Percentiles rank a stretch among this genome's conserved stretches.
These are phyloP conservation scores for Brachyopa scutellaris DNA, from an alignment of 2,888 invertebrate species.

Conservation along the genomic window DNA sequence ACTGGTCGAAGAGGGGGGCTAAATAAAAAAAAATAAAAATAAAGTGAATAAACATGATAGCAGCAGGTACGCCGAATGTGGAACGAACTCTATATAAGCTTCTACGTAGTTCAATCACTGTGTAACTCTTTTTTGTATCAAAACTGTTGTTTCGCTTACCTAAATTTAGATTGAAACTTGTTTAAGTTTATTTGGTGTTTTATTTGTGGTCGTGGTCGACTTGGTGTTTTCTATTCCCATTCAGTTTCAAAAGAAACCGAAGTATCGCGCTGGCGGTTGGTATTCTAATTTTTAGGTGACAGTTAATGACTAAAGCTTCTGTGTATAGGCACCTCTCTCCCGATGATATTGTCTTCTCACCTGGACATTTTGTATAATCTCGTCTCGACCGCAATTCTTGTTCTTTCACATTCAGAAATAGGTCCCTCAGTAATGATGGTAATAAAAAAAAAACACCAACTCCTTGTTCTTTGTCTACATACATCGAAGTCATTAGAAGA, in stretches of 20 bases:
- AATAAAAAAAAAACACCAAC: slow-evolving; percentile 41
- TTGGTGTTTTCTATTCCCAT: neutral
- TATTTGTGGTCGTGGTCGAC: too few species aligned
- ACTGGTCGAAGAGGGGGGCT: neutral
- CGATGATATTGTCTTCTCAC: slow-evolving; percentile 12
- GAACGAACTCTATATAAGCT: neutral
- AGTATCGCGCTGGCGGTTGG: neutral
- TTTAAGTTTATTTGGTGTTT: slow-evolving; percentile 28
- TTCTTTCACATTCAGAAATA: slow-evolving; percentile 18
- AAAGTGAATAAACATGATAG: neutral
- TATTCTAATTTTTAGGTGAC: neutral
- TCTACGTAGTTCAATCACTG: slow-evolving; percentile 1
- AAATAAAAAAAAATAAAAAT: neutral
- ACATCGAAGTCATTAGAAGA: slow-evolving; percentile 46
- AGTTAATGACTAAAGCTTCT: slow-evolving; percentile 13
- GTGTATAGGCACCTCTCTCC: slow-evolving; percentile 6
- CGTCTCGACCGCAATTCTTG: slow-evolving; percentile 24
- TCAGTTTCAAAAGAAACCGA: neutral
- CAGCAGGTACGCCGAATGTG: neutral
- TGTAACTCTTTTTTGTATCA: slow-evolving; percentile 13
- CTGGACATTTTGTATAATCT: slow-evolving; percentile 45
- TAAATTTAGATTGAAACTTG: slow-evolving; percentile 42
- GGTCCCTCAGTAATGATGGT: slow-evolving; percentile 20
- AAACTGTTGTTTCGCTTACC: neutral
- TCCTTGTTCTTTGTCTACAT: slow-evolving; percentile 4